Evolutionary conservation across 2,888 invertebrate species (phyloP), one percentile per base, ranked within the genome.

Genomic region (Eristalis arbustorum): DNA sequence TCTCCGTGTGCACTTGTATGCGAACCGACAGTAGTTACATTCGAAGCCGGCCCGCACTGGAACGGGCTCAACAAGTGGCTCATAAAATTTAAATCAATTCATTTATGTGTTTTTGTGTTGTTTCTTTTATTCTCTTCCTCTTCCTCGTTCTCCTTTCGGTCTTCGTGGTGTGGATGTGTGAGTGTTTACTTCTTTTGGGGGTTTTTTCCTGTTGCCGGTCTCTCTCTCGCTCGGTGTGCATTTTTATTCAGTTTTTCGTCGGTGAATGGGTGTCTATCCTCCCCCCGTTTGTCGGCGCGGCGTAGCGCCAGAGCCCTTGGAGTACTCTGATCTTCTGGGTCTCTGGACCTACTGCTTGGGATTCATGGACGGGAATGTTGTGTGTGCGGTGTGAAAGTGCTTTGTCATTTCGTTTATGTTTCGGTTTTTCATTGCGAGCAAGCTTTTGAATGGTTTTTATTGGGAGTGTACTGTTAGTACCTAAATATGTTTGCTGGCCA

Each of bases 71-170:
- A 89, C 89, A 89, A 89, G 89, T 89, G 89, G 89, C 89, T 89
- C 89, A 89, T 89, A 89, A 89, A 89, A 89, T 89, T 89, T 89
- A 89, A 89, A 89, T 89, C 89, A 89, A 89, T 89, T 89, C 89
- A 89, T 89, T 89, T 89, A 89, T 89, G 88, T 89, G 89, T 89
- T 89, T 85, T 82, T 78, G 77, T 81, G 85, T 77, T 88, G 80
- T 77, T 76, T 81, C 80, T 85, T 81, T 88, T 88, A 79, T 87
- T 75, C 82, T 82, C 71, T 64, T 84, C 75, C 82, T 82, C 71
- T 64, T 84, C 75, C 80, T 82, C 66, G 66, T 88, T 73, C 59
- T 77, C 56, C 25, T 67, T 69, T 57, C 59, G 13, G 25, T 49
- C 2, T 13, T 2, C 10, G 37, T 37, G 13, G 34, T n/a, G 2